Evolutionary conservation across 23 tunicate species (phyloP), one percentile per base, ranked within the genome.

Genomic region (Ascidia mentula): DNA sequence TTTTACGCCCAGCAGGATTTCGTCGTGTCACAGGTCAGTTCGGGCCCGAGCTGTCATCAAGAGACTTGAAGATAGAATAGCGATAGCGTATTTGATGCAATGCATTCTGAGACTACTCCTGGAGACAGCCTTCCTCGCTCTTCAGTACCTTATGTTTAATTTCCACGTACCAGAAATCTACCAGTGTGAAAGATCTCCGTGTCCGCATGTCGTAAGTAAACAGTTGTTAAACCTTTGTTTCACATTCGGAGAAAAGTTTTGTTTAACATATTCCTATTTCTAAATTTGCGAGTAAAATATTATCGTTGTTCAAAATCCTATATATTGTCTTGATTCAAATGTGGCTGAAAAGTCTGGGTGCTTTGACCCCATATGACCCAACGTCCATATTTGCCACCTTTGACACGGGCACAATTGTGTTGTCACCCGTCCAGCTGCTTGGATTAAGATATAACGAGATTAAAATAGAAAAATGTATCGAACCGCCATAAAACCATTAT

Each of bases 181-280:
- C 80, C 73, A 77, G 24, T 91, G 97, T 60, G 45, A 72, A 8
- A 36, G 73, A 40, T 86, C 80, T 81, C 97, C 97, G 20, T 91
- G 97, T 78, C 97, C 97, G 12, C 82, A 86, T 40, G 34, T 40
- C 30, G 97, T 91, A 31, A 42, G 84, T 60, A 40, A n/a, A n/a
- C n/a, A n/a, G n/a, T n/a, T n/a, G n/a, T n/a, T n/a, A n/a, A n/a
- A n/a, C n/a, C n/a, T n/a, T n/a, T n/a, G n/a, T n/a, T n/a, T n/a
- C n/a, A n/a, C n/a, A n/a, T n/a, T n/a, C n/a, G n/a, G n/a, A n/a
- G n/a, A n/a, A n/a, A n/a, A n/a, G n/a, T n/a, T n/a, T n/a, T n/a
- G n/a, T n/a, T n/a, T n/a, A n/a, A n/a, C n/a, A n/a, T n/a, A n/a
- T n/a, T n/a, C n/a, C n/a, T n/a, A n/a, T n/a, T n/a, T n/a, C n/a